phyloP scores from a whole-genome alignment of 2,888 invertebrate genomes.

The Tipula lateralis region DNA sequence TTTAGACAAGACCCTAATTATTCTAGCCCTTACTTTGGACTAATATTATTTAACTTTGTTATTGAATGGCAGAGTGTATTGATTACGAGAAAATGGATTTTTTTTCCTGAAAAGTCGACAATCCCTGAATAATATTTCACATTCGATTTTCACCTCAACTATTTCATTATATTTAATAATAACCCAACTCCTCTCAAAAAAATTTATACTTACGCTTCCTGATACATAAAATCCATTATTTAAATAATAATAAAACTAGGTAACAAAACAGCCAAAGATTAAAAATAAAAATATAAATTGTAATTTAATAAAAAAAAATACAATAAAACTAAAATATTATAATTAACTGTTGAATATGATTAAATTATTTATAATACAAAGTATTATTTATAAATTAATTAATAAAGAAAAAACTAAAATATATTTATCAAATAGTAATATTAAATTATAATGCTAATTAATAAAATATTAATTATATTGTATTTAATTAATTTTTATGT shows the following conservation, averaged over 20 bases:
- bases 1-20: no score
- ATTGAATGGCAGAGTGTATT: no score
- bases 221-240: not conserved
- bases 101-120: no score
- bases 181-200: no score
- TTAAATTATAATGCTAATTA: not conserved
- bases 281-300: not conserved
- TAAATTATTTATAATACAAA: not conserved
- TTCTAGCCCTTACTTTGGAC: no score
- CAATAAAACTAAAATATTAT: not conserved
- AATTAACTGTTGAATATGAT: not conserved
- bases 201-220: not conserved
- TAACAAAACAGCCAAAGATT: not conserved
- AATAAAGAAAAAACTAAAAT: not conserved
- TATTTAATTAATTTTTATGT: not conserved
- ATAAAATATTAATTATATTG: not conserved
- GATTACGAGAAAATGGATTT: no score
- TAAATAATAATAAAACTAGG: not conserved
- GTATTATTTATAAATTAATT: not conserved
- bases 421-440: not conserved
- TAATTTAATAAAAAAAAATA: not conserved
- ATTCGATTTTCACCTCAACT: no score
- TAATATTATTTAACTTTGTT: no score
- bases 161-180: no score
- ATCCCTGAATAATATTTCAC: no score